These are phyloP conservation scores for Plutomurus gul DNA, from an alignment of 1,140 invertebrate genomes.

Conservation along the genomic window DNA sequence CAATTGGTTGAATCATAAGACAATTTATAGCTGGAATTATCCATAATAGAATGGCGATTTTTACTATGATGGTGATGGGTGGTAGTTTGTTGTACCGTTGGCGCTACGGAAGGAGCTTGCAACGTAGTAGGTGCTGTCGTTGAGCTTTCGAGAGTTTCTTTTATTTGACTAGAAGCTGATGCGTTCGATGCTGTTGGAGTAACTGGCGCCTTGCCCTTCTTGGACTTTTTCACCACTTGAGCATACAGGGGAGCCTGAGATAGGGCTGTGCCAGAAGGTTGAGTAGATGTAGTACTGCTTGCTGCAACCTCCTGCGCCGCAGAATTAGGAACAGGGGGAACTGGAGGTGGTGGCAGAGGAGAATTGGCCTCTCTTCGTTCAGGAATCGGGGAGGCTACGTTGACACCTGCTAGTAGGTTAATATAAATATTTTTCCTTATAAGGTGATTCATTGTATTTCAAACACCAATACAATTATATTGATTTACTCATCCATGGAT, in stretches of 20 bases:
- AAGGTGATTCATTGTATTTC: background rate
- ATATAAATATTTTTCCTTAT: background rate
- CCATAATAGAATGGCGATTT: slow-evolving; percentile 33
- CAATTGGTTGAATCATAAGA: background rate
- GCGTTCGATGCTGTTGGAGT: slow-evolving; percentile 45
- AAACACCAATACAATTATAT: background rate
- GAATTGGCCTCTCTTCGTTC: slow-evolving; percentile 53
- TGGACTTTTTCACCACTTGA: slow-evolving; percentile 51
- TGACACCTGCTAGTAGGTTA: background rate
- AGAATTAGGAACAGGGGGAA: slow-evolving; percentile 38
- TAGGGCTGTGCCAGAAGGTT: background rate
- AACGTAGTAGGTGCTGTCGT: background rate
- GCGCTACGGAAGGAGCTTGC: background rate
- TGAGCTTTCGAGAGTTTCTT: background rate
- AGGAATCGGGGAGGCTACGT: slow-evolving; percentile 44
- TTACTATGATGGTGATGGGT: slow-evolving; percentile 35
- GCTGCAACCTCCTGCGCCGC: slow-evolving; percentile 7
- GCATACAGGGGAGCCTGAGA: slow-evolving; percentile 47
- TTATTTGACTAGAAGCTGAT: slow-evolving; percentile 44
- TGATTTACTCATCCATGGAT: slow-evolving; percentile 37
- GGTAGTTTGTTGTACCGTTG: background rate
- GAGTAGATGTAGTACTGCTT: background rate
- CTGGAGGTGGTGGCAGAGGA: slow-evolving; percentile 49
- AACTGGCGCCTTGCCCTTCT: slow-evolving; percentile 48
- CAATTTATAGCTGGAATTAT: slow-evolving; percentile 1